Conservation (phyloP, 2,113 vertebrate species). For the Heterotilapia buettikoferi region DNA sequence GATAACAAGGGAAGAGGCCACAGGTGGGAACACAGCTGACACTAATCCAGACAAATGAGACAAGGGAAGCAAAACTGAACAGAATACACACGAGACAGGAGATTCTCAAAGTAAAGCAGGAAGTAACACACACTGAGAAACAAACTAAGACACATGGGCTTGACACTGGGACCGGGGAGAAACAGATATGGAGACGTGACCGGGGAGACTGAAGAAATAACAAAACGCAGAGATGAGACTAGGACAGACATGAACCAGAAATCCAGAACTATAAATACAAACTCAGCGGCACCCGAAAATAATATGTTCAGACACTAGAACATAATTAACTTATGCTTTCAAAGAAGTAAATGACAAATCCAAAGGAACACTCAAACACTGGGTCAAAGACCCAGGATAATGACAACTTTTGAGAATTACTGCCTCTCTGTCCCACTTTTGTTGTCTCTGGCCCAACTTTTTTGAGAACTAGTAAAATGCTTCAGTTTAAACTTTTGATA, state of each 20-base stretch:
- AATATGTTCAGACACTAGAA: not conserved
- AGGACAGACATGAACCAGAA: not conserved
- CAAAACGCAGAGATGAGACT: rapidly evolving
- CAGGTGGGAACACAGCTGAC: not conserved
- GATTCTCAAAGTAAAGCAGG: not conserved
- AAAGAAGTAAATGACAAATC: not conserved
- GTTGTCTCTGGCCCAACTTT: not conserved
- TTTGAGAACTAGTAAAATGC: not conserved
- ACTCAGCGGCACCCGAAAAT: rapidly evolving
- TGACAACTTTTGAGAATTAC: not conserved
- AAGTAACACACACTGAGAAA: not conserved
- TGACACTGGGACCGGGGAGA: not conserved
- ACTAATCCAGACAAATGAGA: not conserved
- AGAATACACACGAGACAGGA: not conserved
- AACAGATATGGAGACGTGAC: not conserved
- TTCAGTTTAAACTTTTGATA: not conserved
- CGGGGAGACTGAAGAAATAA: rapidly evolving
- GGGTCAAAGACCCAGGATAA: not conserved
- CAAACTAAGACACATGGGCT: not conserved
- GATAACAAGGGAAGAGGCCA: not conserved
- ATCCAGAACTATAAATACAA: not conserved
- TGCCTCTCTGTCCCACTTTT: not conserved
- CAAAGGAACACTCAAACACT: not conserved
- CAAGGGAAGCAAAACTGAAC: not conserved
- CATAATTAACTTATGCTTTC: not conserved